These are phyloP conservation scores for Drosophila azteca DNA, from an alignment of 1,140 invertebrate genomes.

Conservation along the genomic window DNA sequence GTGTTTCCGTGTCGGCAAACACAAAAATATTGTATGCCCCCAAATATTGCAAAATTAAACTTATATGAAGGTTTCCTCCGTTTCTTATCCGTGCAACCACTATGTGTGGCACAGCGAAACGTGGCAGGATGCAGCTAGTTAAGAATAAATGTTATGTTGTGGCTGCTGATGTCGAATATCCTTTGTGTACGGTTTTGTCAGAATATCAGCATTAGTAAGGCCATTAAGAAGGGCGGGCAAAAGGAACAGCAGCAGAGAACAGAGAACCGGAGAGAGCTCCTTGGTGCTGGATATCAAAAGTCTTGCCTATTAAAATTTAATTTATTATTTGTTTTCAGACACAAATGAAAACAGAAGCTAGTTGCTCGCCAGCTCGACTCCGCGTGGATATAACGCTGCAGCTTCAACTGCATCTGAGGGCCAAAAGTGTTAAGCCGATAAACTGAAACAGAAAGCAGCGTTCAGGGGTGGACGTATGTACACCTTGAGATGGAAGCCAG, in stretches of 20 bases:
- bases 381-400: conserved; percentile 61
- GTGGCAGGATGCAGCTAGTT: too few relatives aligned
- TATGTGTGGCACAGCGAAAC: too few relatives aligned
- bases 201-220: too few relatives aligned
- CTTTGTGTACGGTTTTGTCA: conserved; percentile 56
- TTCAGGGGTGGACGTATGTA: conserved; percentile 1
- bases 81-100: too few relatives aligned
- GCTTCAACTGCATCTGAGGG: conserved; percentile 29
- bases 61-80: too few relatives aligned
- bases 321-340: conserved; percentile 80
- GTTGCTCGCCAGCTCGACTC: conserved; percentile 19
- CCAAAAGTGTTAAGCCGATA: conserved; percentile 33
- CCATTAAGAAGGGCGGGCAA: too few relatives aligned
- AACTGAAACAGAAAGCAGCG: conserved; percentile 51
- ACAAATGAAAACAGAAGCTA: conserved; percentile 70
- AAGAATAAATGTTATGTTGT: too few relatives aligned
- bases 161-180: conserved; percentile 63
- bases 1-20: too few relatives aligned
- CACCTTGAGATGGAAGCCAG: neutral
- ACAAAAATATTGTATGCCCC: too few relatives aligned
- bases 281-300: conserved; percentile 48
- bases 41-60: too few relatives aligned
- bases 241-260: too few relatives aligned
- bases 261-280: too few relatives aligned
- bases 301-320: conserved; percentile 81